A percentile compares a stretch with the other conserved stretches of the same genome.
These are phyloP conservation scores for Pyrrhura leucotis DNA, from an alignment of 2,797 vertebrate genomes.

Conservation along the genomic window DNA sequence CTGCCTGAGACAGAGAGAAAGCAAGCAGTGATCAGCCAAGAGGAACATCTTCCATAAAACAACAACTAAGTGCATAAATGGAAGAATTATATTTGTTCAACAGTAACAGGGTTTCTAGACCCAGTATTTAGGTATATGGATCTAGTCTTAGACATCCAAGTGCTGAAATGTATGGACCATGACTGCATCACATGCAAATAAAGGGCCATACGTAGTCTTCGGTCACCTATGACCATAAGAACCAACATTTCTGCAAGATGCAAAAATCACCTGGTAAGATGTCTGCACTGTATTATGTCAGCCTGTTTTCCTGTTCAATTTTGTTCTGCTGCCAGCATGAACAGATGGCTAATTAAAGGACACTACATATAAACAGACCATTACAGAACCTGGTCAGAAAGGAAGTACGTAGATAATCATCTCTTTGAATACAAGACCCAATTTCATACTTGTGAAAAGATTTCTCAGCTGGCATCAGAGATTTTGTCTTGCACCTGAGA, in stretches of 20 bases:
- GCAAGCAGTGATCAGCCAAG: background rate
- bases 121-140: background rate
- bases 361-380: background rate
- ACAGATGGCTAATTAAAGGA: conserved; percentile 53
- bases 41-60: background rate
- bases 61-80: background rate
- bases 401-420: background rate
- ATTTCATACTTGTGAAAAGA: background rate
- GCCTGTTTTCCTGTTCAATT: background rate
- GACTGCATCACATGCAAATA: background rate
- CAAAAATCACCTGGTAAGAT: background rate
- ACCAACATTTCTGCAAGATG: background rate
- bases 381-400: conserved; percentile 16
- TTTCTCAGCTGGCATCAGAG: background rate
- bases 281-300: background rate
- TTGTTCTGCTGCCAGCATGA: conserved; percentile 22
- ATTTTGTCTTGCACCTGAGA: background rate
- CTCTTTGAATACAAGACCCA: background rate
- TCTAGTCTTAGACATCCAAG: background rate
- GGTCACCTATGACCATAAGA: background rate
- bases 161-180: background rate
- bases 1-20: background rate
- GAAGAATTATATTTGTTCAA: background rate
- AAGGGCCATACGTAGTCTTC: background rate
- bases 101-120: background rate